Evolutionary conservation across 2,113 vertebrate species (phyloP), one percentile per base, ranked within the genome.

Genomic region (Piprites chloris): DNA sequence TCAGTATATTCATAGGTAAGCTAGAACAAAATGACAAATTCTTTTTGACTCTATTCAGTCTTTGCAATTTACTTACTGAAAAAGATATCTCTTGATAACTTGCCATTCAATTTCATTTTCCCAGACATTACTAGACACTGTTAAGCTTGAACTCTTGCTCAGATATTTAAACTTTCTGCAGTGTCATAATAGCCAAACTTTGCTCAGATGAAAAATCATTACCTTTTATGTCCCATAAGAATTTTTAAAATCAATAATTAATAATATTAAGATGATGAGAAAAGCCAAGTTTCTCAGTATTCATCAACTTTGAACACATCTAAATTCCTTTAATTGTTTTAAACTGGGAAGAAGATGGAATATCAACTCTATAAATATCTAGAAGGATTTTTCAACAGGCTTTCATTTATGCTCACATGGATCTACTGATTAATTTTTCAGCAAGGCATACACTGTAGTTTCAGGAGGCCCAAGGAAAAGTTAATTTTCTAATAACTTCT

Each of bases 401-500:
- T 82, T 94, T 92, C 50, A 27, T 82, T 95, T 93, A 37, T 59
- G 62, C 32, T 89, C 26, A 62, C 39, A 68, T 4, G 73, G 68
- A 81, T 27, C 26, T 69, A 89, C n/a, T 23, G 39, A 91, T 63
- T 20, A 90, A 66, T 73, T 91, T 95, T 95, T 95, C 85, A 89
- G 35, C 52, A 75, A 75, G 52, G 35, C 39, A 82, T 18, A 68
- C 13, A 42, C 4, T 37, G 24, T 14, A 41, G 27, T 49, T 82
- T 65, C 63, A 82, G 44, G 78, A 87, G 39, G 6, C 30, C 41
- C 14, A 73, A 79, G 17, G n/a, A 76, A 68, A 92, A 80, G 13
- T 30, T 53, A 71, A 52, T 87, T 85, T 65, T 44, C 41, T 90
- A 9, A 65, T 49, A 90, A 61, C 1, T 61, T 49, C 27, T 88